Conservation (phyloP, 2,888 invertebrate species). For the Dicycla oo region DNA sequence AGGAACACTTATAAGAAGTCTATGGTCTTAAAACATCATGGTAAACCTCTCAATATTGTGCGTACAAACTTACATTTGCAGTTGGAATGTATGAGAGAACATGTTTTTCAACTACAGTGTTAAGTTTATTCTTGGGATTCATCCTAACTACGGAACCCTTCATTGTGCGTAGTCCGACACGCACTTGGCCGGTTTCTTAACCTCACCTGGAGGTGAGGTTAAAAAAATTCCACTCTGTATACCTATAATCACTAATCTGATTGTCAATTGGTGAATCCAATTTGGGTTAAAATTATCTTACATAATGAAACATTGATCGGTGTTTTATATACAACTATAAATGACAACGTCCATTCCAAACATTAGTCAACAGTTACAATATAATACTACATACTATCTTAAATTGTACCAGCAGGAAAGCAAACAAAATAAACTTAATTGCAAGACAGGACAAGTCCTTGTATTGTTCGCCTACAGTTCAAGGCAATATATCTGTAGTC, state of each 20-base stretch:
- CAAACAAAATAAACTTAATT: constrained; percentile 8
- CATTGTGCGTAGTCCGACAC: too few relatives aligned
- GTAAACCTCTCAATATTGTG: too few relatives aligned
- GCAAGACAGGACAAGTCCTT: constrained; percentile 50
- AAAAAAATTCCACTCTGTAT: too few relatives aligned
- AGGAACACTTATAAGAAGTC: too few relatives aligned
- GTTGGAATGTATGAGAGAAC: too few relatives aligned
- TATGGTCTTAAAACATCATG: too few relatives aligned
- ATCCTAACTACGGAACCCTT: too few relatives aligned
- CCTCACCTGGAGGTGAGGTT: too few relatives aligned
- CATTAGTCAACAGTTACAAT: neutral
- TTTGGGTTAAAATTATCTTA: neutral
- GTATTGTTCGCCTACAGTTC: constrained; percentile 38
- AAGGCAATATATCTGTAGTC: constrained; percentile 43
- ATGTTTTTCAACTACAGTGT: too few relatives aligned
- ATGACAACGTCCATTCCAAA: neutral
- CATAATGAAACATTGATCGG: neutral
- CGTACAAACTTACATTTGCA: too few relatives aligned
- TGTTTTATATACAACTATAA: neutral
- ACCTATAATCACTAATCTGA: neutral
- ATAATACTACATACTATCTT: neutral
- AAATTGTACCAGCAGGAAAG: constrained; percentile 27
- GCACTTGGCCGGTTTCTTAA: too few relatives aligned
- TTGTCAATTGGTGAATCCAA: neutral
- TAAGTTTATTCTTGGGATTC: too few relatives aligned